Evolutionary conservation across 2,113 vertebrate genomes (phyloP).

Genomic region (Turnix velox): DNA sequence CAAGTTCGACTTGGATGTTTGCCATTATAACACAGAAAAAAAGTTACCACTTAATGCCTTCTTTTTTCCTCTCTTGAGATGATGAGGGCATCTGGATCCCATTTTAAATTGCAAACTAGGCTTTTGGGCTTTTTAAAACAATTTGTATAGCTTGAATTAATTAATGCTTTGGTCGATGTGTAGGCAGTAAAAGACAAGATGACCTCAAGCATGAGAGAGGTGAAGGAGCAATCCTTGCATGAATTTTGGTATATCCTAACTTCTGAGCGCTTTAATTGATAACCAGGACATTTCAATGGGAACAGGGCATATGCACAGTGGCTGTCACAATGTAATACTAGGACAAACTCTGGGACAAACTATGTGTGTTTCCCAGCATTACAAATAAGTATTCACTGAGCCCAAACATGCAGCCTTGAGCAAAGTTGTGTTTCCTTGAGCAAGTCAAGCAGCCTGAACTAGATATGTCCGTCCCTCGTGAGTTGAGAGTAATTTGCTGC

Average conservation of each 20-base stretch:
- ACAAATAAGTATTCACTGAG: not conserved
- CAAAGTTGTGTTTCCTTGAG: not conserved
- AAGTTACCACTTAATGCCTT: slow-evolving; percentile 33
- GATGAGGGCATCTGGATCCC: slow-evolving; percentile 34
- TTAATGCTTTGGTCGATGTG: slow-evolving; percentile 43
- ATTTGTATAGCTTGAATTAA: slow-evolving; percentile 63
- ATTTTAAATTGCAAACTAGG: slow-evolving; percentile 50
- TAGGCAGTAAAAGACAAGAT: slow-evolving; percentile 46
- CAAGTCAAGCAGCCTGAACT: not conserved
- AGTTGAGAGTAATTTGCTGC: not conserved
- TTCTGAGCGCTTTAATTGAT: not conserved
- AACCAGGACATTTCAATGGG: not conserved
- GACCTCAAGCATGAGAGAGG: slow-evolving; percentile 32
- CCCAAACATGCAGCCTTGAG: not conserved
- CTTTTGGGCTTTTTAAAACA: slow-evolving; percentile 42
- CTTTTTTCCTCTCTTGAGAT: slow-evolving; percentile 23
- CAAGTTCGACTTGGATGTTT: slow-evolving; percentile 20
- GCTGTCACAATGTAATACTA: not conserved
- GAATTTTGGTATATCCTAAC: not conserved
- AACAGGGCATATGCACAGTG: not conserved
- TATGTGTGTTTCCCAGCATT: not conserved
- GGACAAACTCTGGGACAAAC: not conserved
- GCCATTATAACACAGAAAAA: slow-evolving; percentile 42
- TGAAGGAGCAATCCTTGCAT: not conserved
- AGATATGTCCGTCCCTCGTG: not conserved